Conservation (phyloP, 1,140 invertebrate species). For the Trachymyrmex septentrionalis region DNA sequence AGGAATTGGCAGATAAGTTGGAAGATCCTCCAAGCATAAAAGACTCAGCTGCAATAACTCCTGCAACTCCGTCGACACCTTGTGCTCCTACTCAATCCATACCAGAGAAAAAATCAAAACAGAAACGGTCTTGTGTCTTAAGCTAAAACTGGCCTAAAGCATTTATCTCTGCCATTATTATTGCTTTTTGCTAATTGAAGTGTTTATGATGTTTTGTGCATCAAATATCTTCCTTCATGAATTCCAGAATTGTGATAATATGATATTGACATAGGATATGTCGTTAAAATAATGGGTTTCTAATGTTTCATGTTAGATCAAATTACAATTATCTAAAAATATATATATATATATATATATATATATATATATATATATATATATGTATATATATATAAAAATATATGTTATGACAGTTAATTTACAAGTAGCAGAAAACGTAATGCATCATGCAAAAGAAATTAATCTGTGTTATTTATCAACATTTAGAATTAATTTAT, state of each 20-base stretch:
- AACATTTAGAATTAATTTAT: slow-evolving; percentile 72
- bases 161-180: slow-evolving; percentile 64
- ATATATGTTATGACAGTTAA: slow-evolving; percentile 43
- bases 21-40: slow-evolving; percentile 83
- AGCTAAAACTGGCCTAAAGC: slow-evolving; percentile 81
- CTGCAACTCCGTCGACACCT: slow-evolving; percentile 83
- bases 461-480: slow-evolving; percentile 70
- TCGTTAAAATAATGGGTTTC: slow-evolving; percentile 66
- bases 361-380: slow-evolving; percentile 32
- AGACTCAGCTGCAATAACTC: slow-evolving; percentile 81
- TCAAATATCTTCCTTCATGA: slow-evolving; percentile 72
- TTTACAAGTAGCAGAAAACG: slow-evolving; percentile 55
- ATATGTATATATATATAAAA: slow-evolving; percentile 8
- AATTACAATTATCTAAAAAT: slow-evolving; percentile 57
- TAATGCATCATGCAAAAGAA: slow-evolving; percentile 50
- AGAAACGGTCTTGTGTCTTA: slow-evolving; percentile 84
- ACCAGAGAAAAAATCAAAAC: slow-evolving; percentile 83
- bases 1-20: slow-evolving; percentile 84
- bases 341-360: slow-evolving; percentile 26
- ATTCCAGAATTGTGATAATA: slow-evolving; percentile 74
- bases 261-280: slow-evolving; percentile 58
- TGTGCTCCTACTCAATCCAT: slow-evolving; percentile 80
- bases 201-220: slow-evolving; percentile 61
- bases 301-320: slow-evolving; percentile 54
- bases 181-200: slow-evolving; percentile 67